These are phyloP conservation scores for Melieria picta DNA, from an alignment of 2,888 invertebrate genomes.

Conservation along the genomic window DNA sequence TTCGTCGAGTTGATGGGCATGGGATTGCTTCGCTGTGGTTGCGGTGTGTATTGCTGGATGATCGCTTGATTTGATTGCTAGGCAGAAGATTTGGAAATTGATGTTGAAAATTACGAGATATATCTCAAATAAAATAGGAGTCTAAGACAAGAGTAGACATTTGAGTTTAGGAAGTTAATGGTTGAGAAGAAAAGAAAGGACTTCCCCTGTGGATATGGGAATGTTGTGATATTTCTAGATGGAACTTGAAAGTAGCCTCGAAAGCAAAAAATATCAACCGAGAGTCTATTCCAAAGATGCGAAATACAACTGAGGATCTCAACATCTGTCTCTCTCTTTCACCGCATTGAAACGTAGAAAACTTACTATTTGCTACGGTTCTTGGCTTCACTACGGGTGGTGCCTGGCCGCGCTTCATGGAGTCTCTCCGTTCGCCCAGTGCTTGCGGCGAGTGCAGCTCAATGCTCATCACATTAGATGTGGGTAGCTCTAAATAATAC, in stretches of 20 bases:
- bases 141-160: no score
- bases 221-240: neutral
- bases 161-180: no score
- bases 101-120: no score
- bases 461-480: conserved; percentile 65
- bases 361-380: conserved; percentile 43
- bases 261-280: neutral
- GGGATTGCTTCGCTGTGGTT: conserved; percentile 40
- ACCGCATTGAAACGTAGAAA: neutral
- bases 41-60: conserved; percentile 29
- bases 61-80: conserved; percentile 11
- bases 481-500: conserved; percentile 57
- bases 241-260: neutral
- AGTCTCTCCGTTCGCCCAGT: conserved; percentile 36
- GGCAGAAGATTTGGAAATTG: no score
- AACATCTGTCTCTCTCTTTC: neutral
- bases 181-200: neutral
- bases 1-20: conserved; percentile 19
- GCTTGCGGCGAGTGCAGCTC: conserved; percentile 59
- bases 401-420: conserved; percentile 37
- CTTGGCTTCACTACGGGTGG: conserved; percentile 62
- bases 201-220: neutral
- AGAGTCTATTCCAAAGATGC: no score
- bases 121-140: neutral
- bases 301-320: no score